A percentile compares a stretch with the other conserved stretches of the same genome.
Evolutionary conservation across 1,140 invertebrate species (phyloP).

Genomic region (Anastrepha obliqua): DNA sequence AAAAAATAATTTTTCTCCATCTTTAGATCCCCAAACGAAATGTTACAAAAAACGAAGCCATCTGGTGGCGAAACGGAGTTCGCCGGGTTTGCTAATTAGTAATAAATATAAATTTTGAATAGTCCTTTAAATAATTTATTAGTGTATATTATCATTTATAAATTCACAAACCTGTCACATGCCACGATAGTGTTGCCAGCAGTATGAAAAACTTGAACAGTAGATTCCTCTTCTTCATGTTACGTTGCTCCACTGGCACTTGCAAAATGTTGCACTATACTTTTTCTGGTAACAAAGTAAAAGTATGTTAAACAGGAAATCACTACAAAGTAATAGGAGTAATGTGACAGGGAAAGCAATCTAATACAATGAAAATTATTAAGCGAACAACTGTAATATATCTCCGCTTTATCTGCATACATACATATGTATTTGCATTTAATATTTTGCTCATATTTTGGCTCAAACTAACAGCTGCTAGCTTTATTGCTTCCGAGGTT

Average conservation of each 20-base stretch:
- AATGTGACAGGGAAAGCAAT: constrained; percentile 16
- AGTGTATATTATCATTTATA: neutral
- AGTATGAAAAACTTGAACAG: constrained; percentile 13
- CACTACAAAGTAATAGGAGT: neutral
- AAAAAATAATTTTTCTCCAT: no score
- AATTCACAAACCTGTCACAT: constrained; percentile 18
- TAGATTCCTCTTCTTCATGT: constrained; percentile 31
- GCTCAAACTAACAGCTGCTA: neutral
- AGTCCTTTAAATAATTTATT: no score
- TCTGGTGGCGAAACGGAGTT: no score
- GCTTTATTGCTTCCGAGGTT: neutral
- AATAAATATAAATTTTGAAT: no score
- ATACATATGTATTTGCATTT: neutral
- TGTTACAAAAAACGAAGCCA: no score
- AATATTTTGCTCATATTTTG: neutral
- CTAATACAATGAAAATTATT: constrained; percentile 39
- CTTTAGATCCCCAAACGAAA: no score
- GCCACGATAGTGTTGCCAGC: constrained; percentile 25
- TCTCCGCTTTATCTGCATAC: neutral
- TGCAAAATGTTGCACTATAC: neutral
- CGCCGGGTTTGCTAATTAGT: no score
- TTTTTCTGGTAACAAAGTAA: constrained; percentile 16
- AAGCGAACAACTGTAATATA: neutral
- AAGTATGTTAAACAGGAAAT: constrained; percentile 45
- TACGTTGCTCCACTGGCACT: constrained; percentile 23